Conservation (phyloP, 2,797 vertebrate species). For the Euphonia xanthogaster region DNA sequence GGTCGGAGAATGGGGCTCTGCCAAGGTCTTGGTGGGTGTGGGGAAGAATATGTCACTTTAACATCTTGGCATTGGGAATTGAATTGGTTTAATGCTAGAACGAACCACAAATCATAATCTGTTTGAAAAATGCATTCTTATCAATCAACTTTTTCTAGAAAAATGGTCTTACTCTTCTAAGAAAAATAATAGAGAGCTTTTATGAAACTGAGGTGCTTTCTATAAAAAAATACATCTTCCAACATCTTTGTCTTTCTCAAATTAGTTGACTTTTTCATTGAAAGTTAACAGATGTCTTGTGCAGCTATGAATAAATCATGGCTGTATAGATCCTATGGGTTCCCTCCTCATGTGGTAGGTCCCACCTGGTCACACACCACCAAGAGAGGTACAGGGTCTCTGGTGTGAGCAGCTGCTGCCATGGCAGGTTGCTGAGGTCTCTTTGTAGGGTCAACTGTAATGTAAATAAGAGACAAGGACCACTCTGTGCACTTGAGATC, state of each 20-base stretch:
- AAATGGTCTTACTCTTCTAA: background rate
- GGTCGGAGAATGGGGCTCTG: rapidly evolving
- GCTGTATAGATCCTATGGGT: rapidly evolving
- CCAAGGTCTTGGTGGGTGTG: background rate
- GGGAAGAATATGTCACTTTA: background rate
- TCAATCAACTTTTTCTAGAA: background rate
- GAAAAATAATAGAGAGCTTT: background rate
- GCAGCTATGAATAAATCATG: background rate
- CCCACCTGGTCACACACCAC: background rate
- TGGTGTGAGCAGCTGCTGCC: background rate
- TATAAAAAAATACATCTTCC: background rate
- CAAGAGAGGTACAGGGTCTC: background rate
- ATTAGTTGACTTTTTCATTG: background rate
- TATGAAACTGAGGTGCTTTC: rapidly evolving
- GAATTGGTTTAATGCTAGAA: background rate
- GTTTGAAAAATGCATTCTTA: background rate
- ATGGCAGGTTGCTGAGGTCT: rapidly evolving
- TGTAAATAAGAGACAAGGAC: background rate
- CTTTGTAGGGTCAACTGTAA: background rate
- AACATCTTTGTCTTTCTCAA: background rate
- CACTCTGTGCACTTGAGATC: background rate
- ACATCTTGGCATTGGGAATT: background rate
- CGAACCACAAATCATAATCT: background rate
- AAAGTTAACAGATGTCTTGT: background rate
- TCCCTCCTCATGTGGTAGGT: rapidly evolving